Evolutionary conservation across 2,113 vertebrate genomes (phyloP).

Genomic region (Syrmaticus mikado): DNA sequence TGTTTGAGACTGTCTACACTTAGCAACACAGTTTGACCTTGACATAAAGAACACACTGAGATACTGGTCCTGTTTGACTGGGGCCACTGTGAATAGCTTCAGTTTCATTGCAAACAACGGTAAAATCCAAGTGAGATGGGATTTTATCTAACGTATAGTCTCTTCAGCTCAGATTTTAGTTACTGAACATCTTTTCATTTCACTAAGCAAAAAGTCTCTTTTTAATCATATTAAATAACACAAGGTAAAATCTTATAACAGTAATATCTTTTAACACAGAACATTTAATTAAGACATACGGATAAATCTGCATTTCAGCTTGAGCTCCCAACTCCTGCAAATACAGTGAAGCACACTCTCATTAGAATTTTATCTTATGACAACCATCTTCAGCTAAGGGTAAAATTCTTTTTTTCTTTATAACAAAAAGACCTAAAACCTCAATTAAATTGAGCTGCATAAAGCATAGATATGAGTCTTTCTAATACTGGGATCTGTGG

Average conservation of each 20-base stretch:
- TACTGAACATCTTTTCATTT: constrained; percentile 30
- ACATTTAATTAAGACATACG: not conserved
- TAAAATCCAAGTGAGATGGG: not conserved
- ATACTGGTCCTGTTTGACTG: not conserved
- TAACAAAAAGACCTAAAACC: not conserved
- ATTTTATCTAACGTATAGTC: not conserved
- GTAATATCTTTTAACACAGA: constrained; percentile 1
- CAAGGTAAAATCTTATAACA: not conserved
- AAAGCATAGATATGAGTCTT: not conserved
- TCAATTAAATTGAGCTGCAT: not conserved
- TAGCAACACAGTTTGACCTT: not conserved
- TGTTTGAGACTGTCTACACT: not conserved
- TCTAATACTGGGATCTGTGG: not conserved
- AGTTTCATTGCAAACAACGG: not conserved
- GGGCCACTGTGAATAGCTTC: not conserved
- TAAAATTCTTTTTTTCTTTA: not conserved
- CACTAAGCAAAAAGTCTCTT: not conserved
- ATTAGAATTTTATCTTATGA: not conserved
- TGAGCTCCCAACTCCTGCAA: not conserved
- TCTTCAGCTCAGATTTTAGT: not conserved
- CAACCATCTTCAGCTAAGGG: not conserved
- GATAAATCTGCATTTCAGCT: not conserved
- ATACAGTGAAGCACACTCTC: not conserved
- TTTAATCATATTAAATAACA: constrained; percentile 32
- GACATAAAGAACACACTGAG: not conserved